Evolutionary conservation across 1,140 invertebrate species (phyloP).

Genomic region (Capitella teleta): DNA sequence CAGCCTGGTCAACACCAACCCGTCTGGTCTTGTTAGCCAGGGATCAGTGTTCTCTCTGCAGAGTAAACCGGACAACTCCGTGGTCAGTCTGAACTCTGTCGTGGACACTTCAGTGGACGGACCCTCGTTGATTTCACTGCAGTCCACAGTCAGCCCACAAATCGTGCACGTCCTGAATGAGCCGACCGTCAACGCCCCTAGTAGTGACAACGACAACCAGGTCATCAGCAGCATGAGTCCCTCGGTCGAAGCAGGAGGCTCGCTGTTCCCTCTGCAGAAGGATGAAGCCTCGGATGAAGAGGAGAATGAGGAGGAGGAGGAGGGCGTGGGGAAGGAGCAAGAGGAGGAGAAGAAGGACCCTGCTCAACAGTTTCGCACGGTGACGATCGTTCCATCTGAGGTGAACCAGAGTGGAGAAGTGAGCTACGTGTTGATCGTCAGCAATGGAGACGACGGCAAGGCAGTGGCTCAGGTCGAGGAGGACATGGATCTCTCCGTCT

Average conservation of each 20-base stretch:
- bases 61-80: not conserved
- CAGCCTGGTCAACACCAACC: not conserved
- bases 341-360: slow-evolving; percentile 13
- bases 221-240: slow-evolving; percentile 10
- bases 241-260: too few relatives aligned
- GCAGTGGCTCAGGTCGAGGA: slow-evolving; percentile 26
- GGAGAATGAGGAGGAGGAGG: slow-evolving; percentile 11
- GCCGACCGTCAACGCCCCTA: slow-evolving; percentile 19
- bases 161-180: slow-evolving; percentile 27
- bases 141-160: too few relatives aligned
- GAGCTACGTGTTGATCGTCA: slow-evolving; percentile 80
- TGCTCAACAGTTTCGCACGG: slow-evolving; percentile 56
- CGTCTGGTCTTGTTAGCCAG: not conserved
- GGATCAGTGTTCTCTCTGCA: not conserved
- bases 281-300: not conserved
- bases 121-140: too few relatives aligned
- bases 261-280: not conserved
- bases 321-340: not conserved
- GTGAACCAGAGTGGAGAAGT: slow-evolving; percentile 61
- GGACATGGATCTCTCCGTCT: slow-evolving; percentile 45
- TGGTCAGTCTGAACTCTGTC: too few relatives aligned
- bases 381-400: slow-evolving; percentile 74
- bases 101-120: too few relatives aligned
- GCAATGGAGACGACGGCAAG: slow-evolving; percentile 48
- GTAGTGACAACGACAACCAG: slow-evolving; percentile 29